Conservation (phyloP, 1,140 invertebrate species). For the Drosophila nigromelanica region DNA sequence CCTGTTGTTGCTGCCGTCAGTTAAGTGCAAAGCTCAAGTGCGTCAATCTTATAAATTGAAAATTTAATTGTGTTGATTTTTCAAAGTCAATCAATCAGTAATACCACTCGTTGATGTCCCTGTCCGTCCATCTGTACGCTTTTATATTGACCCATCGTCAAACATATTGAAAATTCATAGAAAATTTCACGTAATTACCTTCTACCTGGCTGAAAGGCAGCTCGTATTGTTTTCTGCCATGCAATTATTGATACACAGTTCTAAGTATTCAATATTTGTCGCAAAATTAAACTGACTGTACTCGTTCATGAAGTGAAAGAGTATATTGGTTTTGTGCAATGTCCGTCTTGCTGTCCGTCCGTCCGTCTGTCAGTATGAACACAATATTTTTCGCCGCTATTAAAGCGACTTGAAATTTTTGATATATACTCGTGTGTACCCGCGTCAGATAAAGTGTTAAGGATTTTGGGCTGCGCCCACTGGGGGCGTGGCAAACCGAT, state of each 20-base stretch:
- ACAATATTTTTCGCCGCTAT: no score
- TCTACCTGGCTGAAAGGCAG: slow-evolving; percentile 19
- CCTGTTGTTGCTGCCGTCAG: not conserved
- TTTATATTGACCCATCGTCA: slow-evolving; percentile 59
- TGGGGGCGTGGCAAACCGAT: no score
- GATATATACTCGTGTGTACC: no score
- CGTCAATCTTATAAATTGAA: slow-evolving; percentile 63
- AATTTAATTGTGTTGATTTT: slow-evolving; percentile 66
- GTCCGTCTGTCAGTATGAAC: no score
- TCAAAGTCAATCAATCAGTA: slow-evolving; percentile 33
- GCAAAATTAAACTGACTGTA: no score
- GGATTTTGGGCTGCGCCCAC: no score
- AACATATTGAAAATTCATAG: slow-evolving; percentile 73
- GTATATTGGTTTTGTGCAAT: no score
- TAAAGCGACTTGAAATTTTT: no score
- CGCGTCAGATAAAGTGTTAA: no score
- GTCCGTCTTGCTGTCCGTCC: no score
- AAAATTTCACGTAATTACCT: slow-evolving; percentile 56
- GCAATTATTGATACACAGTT: not conserved
- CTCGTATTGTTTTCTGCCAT: slow-evolving; percentile 9
- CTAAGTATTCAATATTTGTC: no score
- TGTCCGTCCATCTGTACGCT: slow-evolving; percentile 6
- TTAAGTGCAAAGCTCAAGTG: slow-evolving; percentile 45
- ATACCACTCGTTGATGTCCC: slow-evolving; percentile 3
- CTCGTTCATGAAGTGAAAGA: no score